phyloP scores from a whole-genome alignment of 2,113 vertebrate species.

The Equus quagga region DNA sequence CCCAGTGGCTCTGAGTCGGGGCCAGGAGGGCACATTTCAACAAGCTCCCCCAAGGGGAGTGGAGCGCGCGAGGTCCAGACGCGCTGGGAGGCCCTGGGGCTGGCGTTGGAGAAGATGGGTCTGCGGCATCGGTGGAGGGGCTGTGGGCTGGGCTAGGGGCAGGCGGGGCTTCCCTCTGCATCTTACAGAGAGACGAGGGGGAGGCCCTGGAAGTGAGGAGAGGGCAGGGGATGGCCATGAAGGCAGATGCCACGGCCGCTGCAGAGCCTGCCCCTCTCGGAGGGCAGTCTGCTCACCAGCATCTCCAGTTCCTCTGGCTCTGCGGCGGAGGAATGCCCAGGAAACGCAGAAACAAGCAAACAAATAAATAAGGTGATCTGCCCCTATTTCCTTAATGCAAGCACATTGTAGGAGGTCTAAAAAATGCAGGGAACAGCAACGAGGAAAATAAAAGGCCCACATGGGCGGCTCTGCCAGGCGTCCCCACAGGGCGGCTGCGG shows the following conservation, averaged over 20 bases:
- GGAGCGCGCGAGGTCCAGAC: not conserved
- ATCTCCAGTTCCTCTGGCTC: not conserved
- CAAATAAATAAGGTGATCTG: not conserved
- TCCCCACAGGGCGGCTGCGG: not conserved
- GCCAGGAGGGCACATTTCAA: not conserved
- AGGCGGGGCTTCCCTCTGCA: rapidly evolving
- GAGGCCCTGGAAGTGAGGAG: not conserved
- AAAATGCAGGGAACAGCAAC: too few relatives aligned
- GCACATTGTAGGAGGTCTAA: not conserved
- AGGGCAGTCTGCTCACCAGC: not conserved
- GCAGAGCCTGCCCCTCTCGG: not conserved
- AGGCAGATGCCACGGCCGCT: too few relatives aligned
- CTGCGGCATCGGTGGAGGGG: rapidly evolving
- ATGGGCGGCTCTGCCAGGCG: rapidly evolving
- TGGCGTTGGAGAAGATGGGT: rapidly evolving
- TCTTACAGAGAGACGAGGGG: too few relatives aligned
- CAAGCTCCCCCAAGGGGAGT: not conserved
- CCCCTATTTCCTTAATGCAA: not conserved
- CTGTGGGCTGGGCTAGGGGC: rapidly evolving
- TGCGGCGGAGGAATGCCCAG: too few relatives aligned
- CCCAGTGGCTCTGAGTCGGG: not conserved
- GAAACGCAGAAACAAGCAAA: not conserved
- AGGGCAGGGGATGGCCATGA: rapidly evolving
- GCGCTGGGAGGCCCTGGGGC: not conserved
- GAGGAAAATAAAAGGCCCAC: rapidly evolving